Evolutionary conservation across 2,888 invertebrate genomes (phyloP), one percentile per base, ranked within the genome.

Genomic region (Sialis lutaria): DNA sequence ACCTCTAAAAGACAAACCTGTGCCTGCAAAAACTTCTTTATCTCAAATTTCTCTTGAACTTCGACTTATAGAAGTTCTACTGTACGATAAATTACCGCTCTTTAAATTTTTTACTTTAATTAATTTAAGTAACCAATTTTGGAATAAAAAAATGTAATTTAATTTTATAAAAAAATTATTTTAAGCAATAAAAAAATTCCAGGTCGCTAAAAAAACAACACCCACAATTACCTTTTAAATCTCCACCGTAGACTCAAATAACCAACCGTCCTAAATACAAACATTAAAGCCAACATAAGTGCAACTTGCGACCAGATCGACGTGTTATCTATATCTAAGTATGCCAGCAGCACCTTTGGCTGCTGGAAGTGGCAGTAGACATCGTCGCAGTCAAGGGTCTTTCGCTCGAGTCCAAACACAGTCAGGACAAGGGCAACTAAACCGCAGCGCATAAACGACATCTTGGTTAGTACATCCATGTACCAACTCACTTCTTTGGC

Each of bases 321-420:
- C 12, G 60, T 70, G 6, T 65, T 63, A 44, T 74, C 73, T 6
- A 79, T 66, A 52, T 78, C 75, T 33, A 79, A 56, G 55, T 74
- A 79, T 53, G 70, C 69, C 1, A 79, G 54, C 4, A 79, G 54
- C 1, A 77, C 75, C 40, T 74, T 70, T 0, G 79, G 79, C 60
- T 80, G 75, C 7, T 74, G 67, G 55, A 79, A 79, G 54, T 78
- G 77, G 55, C 79, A 79, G 55, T 79, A 79, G 33, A 76, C 62
- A 1, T 76, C 74, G 9, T 65, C 58, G 55, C 80, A 80, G 4
- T 72, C 65, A 5, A 80, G 58, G 2, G 68, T 67, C 40, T 67
- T 63, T 8, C 80, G 65, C 47, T 69, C 69, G 51, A 76, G 74
- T 6, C 80, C 79, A 57, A 79, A 80, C 5, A 79, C 68, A 0